Evolutionary conservation across 2,113 vertebrate species (phyloP).

Genomic region (Nipponia nippon): DNA sequence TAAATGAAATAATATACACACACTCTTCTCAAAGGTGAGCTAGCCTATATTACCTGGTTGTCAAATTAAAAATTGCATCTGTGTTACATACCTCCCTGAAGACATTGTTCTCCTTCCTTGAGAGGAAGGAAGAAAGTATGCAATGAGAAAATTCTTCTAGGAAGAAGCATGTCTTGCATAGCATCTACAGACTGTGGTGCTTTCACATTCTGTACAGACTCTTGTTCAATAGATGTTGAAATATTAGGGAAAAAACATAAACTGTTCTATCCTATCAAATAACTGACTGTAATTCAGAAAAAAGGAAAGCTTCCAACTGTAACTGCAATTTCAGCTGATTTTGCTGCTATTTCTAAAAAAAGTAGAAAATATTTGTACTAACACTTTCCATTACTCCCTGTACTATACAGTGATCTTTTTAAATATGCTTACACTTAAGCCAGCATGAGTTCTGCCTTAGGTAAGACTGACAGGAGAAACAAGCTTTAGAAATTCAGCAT

Average conservation of each 20-base stretch:
- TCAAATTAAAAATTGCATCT: neutral
- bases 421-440: neutral
- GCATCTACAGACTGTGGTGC: neutral
- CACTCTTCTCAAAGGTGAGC: neutral
- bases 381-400: neutral
- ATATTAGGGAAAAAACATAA: neutral
- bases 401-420: neutral
- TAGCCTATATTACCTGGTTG: neutral
- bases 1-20: neutral
- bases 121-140: neutral
- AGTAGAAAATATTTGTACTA: neutral
- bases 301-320: neutral
- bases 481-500: neutral
- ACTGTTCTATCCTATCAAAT: neutral
- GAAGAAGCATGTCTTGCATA: neutral
- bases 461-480: neutral
- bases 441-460: neutral
- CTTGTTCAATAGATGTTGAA: neutral
- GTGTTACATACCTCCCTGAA: neutral
- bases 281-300: neutral
- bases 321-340: neutral
- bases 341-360: neutral
- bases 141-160: neutral
- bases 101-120: neutral
- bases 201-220: neutral